A percentile compares a stretch with the other conserved stretches of the same genome.
Conservation (phyloP, 2,113 vertebrate species). For the Ceyx melanurus region DNA sequence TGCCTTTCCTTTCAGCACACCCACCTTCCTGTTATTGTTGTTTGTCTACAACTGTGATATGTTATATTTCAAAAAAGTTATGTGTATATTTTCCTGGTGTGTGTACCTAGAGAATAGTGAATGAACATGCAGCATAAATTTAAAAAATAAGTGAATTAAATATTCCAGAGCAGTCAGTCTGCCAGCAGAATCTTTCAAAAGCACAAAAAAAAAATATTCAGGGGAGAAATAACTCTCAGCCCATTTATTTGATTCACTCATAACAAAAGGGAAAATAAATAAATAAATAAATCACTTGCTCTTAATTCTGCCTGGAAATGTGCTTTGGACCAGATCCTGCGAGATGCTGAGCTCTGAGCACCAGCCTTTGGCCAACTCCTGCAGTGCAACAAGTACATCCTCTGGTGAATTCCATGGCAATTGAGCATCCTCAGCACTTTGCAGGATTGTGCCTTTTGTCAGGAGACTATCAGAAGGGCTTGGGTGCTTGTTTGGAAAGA, state of each 20-base stretch:
- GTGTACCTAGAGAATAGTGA: neutral
- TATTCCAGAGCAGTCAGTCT: slow-evolving; percentile 34
- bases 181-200: slow-evolving; percentile 1
- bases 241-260: slow-evolving; percentile 17
- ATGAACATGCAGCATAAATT: slow-evolving; percentile 3
- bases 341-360: neutral
- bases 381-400: neutral
- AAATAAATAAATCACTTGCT: neutral
- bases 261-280: neutral
- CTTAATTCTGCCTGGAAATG: slow-evolving; percentile 10
- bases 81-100: neutral
- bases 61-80: neutral
- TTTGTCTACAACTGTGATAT: neutral
- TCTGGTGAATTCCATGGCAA: neutral
- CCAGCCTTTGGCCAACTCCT: neutral
- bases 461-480: neutral
- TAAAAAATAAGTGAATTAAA: slow-evolving; percentile 44
- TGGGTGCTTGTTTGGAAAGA: neutral
- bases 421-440: neutral
- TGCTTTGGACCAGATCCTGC: neutral
- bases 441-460: neutral
- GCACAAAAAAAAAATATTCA: slow-evolving; percentile 1
- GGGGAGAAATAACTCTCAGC: slow-evolving; percentile 24
- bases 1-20: neutral
- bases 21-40: neutral